These are phyloP conservation scores for Pogonophryne albipinna DNA, from an alignment of 2,797 vertebrate genomes.

Conservation along the genomic window DNA sequence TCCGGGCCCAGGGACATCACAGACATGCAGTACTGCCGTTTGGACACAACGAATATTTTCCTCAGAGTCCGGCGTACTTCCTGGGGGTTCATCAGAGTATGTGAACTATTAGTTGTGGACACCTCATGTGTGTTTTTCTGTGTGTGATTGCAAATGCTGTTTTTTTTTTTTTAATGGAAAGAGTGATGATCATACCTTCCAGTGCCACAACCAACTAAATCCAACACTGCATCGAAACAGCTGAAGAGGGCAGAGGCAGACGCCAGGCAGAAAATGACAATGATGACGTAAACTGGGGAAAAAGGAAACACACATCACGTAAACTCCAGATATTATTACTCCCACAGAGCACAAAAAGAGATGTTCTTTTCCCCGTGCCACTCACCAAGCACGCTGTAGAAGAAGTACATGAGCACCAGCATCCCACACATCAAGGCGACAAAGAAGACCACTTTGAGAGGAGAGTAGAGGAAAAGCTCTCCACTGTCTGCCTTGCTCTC, in stretches of 20 bases:
- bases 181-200: constrained; percentile 83
- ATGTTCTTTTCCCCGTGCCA: not conserved
- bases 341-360: not conserved
- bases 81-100: too few species aligned
- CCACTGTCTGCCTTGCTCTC: constrained; percentile 85
- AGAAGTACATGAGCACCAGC: constrained; percentile 96
- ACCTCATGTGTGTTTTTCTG: too few species aligned
- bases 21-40: too few species aligned
- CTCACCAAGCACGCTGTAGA: constrained; percentile 94
- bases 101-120: too few species aligned
- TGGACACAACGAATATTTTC: too few species aligned
- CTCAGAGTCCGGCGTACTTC: too few species aligned
- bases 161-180: not conserved
- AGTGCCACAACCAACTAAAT: constrained; percentile 85
- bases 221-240: constrained; percentile 91
- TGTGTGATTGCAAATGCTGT: not conserved
- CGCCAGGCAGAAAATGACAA: constrained; percentile 93
- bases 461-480: constrained; percentile 90
- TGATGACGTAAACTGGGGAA: constrained; percentile 92
- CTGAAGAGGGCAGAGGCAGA: constrained; percentile 92
- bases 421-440: constrained; percentile 92
- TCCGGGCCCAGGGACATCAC: too few species aligned
- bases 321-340: not conserved
- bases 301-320: not conserved
- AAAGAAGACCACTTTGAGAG: constrained; percentile 91